Conservation (phyloP, 1,140 invertebrate genomes). For the Musca vetustissima region DNA sequence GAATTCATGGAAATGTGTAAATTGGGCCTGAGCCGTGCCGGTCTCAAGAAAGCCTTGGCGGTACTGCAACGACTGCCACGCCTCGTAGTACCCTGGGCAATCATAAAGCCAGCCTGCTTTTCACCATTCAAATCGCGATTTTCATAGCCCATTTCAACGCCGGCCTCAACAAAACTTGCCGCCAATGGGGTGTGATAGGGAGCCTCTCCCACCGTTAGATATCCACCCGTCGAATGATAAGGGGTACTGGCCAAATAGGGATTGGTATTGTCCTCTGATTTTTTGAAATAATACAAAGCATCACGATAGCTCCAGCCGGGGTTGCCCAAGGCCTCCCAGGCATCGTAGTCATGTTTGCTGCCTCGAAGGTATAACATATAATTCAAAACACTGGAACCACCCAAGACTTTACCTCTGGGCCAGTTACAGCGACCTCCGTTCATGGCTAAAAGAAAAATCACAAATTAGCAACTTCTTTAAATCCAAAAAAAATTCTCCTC, state of each 20-base stretch:
- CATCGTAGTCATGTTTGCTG: slow-evolving; percentile 72
- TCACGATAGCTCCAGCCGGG: slow-evolving; percentile 75
- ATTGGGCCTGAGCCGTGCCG: slow-evolving; percentile 65
- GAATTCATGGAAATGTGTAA: slow-evolving; percentile 76
- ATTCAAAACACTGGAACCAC: slow-evolving; percentile 79
- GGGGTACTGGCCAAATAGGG: slow-evolving; percentile 56
- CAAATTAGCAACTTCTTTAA: no score
- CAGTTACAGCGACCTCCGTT: slow-evolving; percentile 59
- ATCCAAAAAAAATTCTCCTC: no score
- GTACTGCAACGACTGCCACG: slow-evolving; percentile 59
- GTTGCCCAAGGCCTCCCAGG: slow-evolving; percentile 71
- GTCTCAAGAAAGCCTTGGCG: slow-evolving; percentile 64
- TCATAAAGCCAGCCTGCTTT: slow-evolving; percentile 65
- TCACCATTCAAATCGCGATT: slow-evolving; percentile 70
- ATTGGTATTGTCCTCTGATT: slow-evolving; percentile 63
- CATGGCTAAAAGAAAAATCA: no score
- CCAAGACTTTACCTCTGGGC: slow-evolving; percentile 67
- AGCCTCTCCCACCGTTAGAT: slow-evolving; percentile 60
- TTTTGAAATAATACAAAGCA: slow-evolving; percentile 68
- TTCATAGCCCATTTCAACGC: slow-evolving; percentile 62
- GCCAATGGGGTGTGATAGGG: slow-evolving; percentile 60
- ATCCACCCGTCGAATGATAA: slow-evolving; percentile 62
- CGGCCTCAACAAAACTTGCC: slow-evolving; percentile 66
- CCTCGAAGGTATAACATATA: slow-evolving; percentile 89
- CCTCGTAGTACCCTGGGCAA: slow-evolving; percentile 67